Evolutionary conservation across 2,797 vertebrate genomes (phyloP).

Genomic region (Paramormyrops hopkinsi): DNA sequence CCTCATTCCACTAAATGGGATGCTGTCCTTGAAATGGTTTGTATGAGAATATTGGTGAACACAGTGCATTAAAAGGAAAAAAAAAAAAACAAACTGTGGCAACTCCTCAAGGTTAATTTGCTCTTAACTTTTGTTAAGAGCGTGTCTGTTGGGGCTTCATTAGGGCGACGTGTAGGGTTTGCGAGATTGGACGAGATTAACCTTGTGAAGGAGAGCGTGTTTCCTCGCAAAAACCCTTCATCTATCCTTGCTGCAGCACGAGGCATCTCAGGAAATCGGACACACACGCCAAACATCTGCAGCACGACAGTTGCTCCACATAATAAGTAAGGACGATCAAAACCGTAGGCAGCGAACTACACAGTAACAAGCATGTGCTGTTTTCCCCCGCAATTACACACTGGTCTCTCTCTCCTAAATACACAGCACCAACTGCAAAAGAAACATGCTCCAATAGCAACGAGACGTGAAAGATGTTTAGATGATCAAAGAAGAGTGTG

Average conservation of each 20-base stretch:
- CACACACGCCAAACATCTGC: conserved; percentile 54
- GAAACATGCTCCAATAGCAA: not conserved
- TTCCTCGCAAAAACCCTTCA: conserved; percentile 39
- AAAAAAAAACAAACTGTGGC: conserved; percentile 40
- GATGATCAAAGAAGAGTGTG: conserved; percentile 58
- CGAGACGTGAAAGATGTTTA: not conserved
- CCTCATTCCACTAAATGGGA: conserved; percentile 57
- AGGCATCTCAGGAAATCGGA: conserved; percentile 39
- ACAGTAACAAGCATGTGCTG: not conserved
- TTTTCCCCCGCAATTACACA: not conserved
- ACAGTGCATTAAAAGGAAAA: conserved; percentile 35
- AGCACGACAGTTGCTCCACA: conserved; percentile 46
- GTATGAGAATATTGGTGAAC: conserved; percentile 45
- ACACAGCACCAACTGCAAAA: not conserved
- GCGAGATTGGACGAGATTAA: conserved; percentile 58
- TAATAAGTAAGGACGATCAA: conserved; percentile 42
- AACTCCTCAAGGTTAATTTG: conserved; percentile 75
- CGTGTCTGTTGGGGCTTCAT: conserved; percentile 70
- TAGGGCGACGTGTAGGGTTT: conserved; percentile 58
- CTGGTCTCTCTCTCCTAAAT: not conserved
- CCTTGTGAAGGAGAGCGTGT: conserved; percentile 51
- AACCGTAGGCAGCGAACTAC: not conserved
- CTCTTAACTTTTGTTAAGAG: conserved; percentile 71
- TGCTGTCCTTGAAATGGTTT: conserved; percentile 55
- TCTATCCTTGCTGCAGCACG: conserved; percentile 44